Evolutionary conservation across 2,113 vertebrate species (phyloP).

Genomic region (Oryzias curvinotus): DNA sequence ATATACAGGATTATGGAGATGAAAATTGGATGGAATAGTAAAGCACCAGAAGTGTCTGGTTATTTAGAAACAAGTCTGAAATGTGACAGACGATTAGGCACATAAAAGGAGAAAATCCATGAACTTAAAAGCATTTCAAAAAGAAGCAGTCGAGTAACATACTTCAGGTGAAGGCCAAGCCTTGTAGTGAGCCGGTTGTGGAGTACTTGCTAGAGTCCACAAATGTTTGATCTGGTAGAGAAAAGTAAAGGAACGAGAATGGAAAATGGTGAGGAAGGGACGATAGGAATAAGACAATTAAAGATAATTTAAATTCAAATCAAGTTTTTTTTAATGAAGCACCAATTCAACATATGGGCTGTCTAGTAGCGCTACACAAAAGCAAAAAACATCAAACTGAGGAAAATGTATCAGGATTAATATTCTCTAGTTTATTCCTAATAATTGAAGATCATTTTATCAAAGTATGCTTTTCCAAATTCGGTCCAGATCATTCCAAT

Average conservation of each 20-base stretch:
- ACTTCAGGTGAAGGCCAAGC: constrained; percentile 97
- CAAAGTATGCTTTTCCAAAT: no score
- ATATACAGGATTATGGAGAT: not conserved
- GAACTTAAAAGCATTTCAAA: constrained; percentile 5
- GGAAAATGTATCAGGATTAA: no score
- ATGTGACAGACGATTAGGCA: not conserved
- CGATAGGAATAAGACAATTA: constrained; percentile 10
- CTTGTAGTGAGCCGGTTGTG: constrained; percentile 89
- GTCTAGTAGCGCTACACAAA: not conserved
- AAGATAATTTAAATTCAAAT: constrained; percentile 22
- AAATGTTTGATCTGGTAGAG: constrained; percentile 90
- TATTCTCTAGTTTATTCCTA: no score
- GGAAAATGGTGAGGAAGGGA: constrained; percentile 16
- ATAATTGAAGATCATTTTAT: no score
- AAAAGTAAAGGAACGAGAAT: constrained; percentile 40
- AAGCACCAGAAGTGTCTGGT: not conserved
- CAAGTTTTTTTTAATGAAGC: not conserved
- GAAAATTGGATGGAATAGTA: not conserved
- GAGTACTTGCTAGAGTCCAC: constrained; percentile 95
- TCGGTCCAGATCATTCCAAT: no score
- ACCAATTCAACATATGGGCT: not conserved
- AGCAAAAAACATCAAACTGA: no score
- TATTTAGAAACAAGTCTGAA: constrained; percentile 6
- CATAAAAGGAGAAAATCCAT: constrained; percentile 2
- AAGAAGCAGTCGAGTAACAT: constrained; percentile 78